Base-by-base conservation (phyloP, 2,888 invertebrate genomes). In the Empis livida region DNA sequence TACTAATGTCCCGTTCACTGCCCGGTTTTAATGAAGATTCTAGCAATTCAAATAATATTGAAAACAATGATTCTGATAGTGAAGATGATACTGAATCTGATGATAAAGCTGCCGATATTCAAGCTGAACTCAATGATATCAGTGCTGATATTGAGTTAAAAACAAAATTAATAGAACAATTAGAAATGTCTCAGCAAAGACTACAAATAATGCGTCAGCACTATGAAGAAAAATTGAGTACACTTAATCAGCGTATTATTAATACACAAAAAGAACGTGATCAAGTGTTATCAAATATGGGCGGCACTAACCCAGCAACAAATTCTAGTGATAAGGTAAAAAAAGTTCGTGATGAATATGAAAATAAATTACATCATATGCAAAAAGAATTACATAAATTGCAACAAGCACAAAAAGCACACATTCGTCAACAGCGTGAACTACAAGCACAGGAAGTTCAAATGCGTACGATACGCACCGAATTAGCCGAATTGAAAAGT, bases 141-240 rank as follows among this genome's bases (percentile, higher is more conserved):
- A 93, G 91, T 48, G 87, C 87, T 42, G 93, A 96, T 67, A 96
- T 97, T 54, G 89, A 89, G 62, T 86, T 94, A 47, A 97, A 97
- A 65, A 88, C 94, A 56, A 84, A 90, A 48, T 73, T 97, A 41
- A 94, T 99, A 53, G 92, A 93, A 59, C 93, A 96, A 61, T 68
- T 97, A 54, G 96, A 97, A 65, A 71, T 83, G 48, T 90, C 90
- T 0, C 93, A 96, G 63, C 77, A 86, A 46, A 74, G 92, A 43
- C 75, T 96, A 62, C 82, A 88, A 45, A 79, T 85, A 0, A 80
- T 96, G 76, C 78, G 85, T 49, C 79, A 82, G 53, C 92, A 95
- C 63, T 97, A 96, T 70, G 96, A 97, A 68, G 88, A 90, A 51
- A 88, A 96, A 60, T 73, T 96, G 11, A 75, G 80, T 52, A 85